Percentiles rank a stretch among this genome's conserved stretches.
phyloP scores from a whole-genome alignment of 2,888 invertebrate species.

The Atherix ibis region DNA sequence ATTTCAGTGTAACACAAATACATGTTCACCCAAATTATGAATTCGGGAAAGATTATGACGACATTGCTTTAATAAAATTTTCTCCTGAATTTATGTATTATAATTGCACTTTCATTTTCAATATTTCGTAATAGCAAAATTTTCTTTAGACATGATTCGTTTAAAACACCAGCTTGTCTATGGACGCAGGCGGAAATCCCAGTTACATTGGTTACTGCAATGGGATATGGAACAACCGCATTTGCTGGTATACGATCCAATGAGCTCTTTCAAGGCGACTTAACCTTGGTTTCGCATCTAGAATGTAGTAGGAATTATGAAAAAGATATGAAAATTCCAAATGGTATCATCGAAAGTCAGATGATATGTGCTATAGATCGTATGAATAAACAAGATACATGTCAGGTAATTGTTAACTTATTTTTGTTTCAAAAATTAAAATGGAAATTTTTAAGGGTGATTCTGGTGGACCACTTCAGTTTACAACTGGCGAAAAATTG shows the following conservation, averaged over 20 bases:
- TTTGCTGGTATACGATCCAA: constrained; percentile 9
- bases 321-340: constrained; percentile 8
- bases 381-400: constrained; percentile 14
- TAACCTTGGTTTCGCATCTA: constrained; percentile 6
- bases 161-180: constrained; percentile 8
- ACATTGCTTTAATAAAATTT: constrained; percentile 31
- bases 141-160: no score
- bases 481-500: constrained; percentile 5
- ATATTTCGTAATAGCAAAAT: no score
- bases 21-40: constrained; percentile 30
- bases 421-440: constrained; percentile 14
- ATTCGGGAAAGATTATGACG: constrained; percentile 32
- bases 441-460: constrained; percentile 17
- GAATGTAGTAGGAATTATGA: constrained; percentile 6
- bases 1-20: constrained; percentile 22
- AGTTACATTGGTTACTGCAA: constrained; percentile 6
- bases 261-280: constrained; percentile 16
- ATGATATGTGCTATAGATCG: constrained; percentile 22
- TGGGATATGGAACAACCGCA: constrained; percentile 12
- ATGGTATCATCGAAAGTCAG: constrained; percentile 17
- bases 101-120: no score
- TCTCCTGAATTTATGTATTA: constrained; percentile 4
- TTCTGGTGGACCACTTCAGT: constrained; percentile 13
- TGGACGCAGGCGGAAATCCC: neutral
- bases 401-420: constrained; percentile 9